These are phyloP conservation scores for Thera britannica DNA, from an alignment of 2,888 invertebrate species.

Conservation along the genomic window DNA sequence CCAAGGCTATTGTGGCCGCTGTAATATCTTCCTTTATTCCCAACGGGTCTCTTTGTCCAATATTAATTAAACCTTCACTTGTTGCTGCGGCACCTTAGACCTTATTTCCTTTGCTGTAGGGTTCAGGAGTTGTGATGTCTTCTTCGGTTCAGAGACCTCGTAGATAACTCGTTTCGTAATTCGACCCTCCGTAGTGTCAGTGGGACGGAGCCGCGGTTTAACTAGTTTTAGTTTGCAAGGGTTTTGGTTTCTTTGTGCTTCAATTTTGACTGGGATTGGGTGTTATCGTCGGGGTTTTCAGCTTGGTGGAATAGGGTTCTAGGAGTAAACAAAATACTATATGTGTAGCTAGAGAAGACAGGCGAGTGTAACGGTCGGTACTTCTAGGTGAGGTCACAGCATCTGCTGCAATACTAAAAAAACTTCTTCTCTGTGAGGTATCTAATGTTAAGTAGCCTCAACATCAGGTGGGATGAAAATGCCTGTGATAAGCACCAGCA, in stretches of 20 bases:
- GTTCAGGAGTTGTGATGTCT: slow-evolving; percentile 4
- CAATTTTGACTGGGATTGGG: slow-evolving; percentile 29
- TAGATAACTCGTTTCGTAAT: slow-evolving; percentile 38
- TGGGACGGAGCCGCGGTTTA: slow-evolving; percentile 27
- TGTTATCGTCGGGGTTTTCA: slow-evolving; percentile 16
- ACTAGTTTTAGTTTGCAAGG: slow-evolving; percentile 30
- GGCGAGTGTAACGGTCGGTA: too few species aligned
- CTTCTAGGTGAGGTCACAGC: too few species aligned
- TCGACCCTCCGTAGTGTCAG: slow-evolving; percentile 35
- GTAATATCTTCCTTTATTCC: slow-evolving; percentile 52
- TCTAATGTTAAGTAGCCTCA: too few species aligned
- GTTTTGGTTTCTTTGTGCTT: slow-evolving; percentile 33
- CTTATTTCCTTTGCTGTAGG: background rate
- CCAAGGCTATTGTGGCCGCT: slow-evolving; percentile 49
- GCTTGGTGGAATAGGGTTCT: background rate
- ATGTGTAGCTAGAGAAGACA: too few species aligned
- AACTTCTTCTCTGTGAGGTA: too few species aligned
- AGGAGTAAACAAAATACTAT: too few species aligned
- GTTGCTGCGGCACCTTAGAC: slow-evolving; percentile 7
- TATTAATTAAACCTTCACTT: slow-evolving; percentile 56
- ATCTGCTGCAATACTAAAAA: too few species aligned
- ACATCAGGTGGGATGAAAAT: too few species aligned
- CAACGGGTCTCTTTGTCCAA: slow-evolving; percentile 54
- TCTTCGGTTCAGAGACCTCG: slow-evolving; percentile 16
- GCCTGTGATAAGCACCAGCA: too few species aligned